Base-by-base conservation (phyloP, 2,797 vertebrate genomes). In the Sebastes hubbsi region DNA sequence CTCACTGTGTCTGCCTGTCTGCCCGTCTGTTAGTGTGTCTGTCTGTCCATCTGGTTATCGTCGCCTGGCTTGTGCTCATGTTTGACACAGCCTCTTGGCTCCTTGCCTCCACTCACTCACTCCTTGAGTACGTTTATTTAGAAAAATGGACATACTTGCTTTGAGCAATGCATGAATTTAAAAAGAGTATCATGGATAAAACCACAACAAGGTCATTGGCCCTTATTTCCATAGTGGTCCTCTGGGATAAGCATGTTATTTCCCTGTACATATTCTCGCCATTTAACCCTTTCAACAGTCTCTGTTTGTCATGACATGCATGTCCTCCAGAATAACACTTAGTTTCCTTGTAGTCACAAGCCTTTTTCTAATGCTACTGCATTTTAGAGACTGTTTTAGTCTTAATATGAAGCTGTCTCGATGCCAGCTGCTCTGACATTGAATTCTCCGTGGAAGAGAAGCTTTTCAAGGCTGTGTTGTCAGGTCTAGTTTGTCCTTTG, bases 341-440 rank as follows among this genome's bases (percentile, higher is more conserved):
- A 59, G 32, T 90, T 87, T 88, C 78, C 64, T 59, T 75, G 77
- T 68, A 80, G 68, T 79, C 76, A 79, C 46, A 58, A 64, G 63
- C 3, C 25, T 58, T 79, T 66, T 78, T 66, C 59, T 73, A 24
- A 84, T 55, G 49, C 75, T 64, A 30, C 49, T 67, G 49, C 52
- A 75, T 79, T 87, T 87, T 66, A 77, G 68, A 90, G 77, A 84
- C 80, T 79, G 88, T 87, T 82, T 32, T 14, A 81, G 74, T 71
- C 66, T 85, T 75, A 70, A 74, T 84, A 64, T 74, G 79, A 86
- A 78, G 72, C 78, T 81, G 56, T 86, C 60, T 61, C 3, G 1
- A 54, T 76, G 81, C 62, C 72, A 79, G 73, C 81, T 73, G 72
- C 81, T 77, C 89, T 84, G 67, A 86, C 61, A 85, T 83, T 91